Evolutionary conservation across 2,888 invertebrate genomes (phyloP).

Genomic region (Brassicogethes aeneus): DNA sequence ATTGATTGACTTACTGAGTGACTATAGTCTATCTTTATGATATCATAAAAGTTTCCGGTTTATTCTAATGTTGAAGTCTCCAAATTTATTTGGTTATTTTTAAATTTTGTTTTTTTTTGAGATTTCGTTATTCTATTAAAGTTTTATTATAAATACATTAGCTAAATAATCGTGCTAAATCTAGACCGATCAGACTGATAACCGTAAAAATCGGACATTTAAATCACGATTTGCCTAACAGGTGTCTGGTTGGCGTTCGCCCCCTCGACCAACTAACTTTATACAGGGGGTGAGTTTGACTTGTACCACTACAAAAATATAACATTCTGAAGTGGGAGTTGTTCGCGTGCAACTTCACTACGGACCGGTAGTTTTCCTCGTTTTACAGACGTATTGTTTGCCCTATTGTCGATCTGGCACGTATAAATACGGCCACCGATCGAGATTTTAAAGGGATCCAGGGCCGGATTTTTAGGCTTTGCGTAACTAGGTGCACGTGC

Average conservation of each 20-base stretch:
- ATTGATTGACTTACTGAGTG: no score
- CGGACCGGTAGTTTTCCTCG: background rate
- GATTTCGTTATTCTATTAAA: no score
- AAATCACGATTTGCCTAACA: constrained; percentile 33
- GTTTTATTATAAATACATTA: no score
- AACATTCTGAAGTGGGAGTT: constrained; percentile 32
- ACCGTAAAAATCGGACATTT: constrained; percentile 33
- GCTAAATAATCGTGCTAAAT: no score
- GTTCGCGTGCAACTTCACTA: constrained; percentile 22
- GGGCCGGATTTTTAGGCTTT: constrained; percentile 8
- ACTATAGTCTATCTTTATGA: no score
- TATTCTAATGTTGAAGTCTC: no score
- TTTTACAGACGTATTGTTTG: constrained; percentile 16
- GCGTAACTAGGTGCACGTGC: no score
- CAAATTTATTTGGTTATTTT: no score
- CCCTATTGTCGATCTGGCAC: constrained; percentile 22
- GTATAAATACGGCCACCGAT: constrained; percentile 22
- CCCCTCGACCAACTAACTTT: constrained; percentile 29
- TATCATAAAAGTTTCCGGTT: no score
- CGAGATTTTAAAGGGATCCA: constrained; percentile 4
- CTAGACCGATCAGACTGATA: no score
- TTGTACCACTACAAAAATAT: constrained; percentile 33
- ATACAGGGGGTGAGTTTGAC: constrained; percentile 33
- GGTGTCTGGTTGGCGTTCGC: constrained; percentile 27
- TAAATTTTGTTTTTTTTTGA: no score